Conservation (phyloP, 2,113 vertebrate species). For the Perognathus longimembris region DNA sequence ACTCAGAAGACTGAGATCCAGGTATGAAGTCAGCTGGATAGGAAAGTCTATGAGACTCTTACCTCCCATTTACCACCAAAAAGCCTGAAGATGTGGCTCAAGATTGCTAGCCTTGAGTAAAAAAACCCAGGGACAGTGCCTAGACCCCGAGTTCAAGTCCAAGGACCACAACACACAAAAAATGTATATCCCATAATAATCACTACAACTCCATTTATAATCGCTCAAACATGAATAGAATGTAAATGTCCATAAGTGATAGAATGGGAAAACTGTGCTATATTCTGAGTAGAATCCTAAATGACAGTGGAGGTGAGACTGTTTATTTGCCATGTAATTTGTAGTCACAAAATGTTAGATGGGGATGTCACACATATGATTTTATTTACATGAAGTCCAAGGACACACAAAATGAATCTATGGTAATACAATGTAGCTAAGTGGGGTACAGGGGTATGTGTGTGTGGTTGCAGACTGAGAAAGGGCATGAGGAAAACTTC, state of each 20-base stretch:
- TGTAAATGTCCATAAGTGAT: background rate
- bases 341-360: background rate
- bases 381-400: background rate
- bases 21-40: too few relatives aligned
- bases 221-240: background rate
- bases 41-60: too few relatives aligned
- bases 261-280: background rate
- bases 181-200: background rate
- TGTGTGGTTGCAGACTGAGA: background rate
- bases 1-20: too few relatives aligned
- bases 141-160: too few relatives aligned
- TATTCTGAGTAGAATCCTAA: background rate
- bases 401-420: background rate
- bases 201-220: background rate
- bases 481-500: background rate
- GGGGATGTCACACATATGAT: background rate
- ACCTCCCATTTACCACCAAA: too few relatives aligned
- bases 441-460: too few relatives aligned
- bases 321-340: background rate
- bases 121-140: too few relatives aligned
- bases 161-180: too few relatives aligned
- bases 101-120: too few relatives aligned
- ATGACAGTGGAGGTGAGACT: background rate
- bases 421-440: background rate
- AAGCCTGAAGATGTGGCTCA: too few relatives aligned